Percentiles rank a stretch among this genome's conserved stretches.
Conservation (phyloP, 2,888 invertebrate species). For the Dryadula phaetusa region DNA sequence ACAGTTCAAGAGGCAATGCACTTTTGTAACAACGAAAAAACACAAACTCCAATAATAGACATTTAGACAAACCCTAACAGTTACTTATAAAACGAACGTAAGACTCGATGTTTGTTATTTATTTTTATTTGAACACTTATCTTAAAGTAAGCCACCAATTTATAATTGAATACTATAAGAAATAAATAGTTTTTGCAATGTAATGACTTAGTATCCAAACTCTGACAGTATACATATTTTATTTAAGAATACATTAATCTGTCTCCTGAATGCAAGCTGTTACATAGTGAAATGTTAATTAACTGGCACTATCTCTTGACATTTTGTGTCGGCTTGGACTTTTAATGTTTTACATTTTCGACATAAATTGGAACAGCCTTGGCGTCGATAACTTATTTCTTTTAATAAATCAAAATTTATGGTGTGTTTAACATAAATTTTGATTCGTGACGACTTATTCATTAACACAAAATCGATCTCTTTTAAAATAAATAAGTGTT, state of each 20-base stretch:
- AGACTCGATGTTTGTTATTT: neutral
- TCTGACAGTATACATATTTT: neutral
- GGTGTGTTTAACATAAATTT: too few relatives aligned
- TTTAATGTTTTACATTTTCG: conserved; percentile 27
- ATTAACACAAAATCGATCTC: neutral
- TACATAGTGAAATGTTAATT: conserved; percentile 27
- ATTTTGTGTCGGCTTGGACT: conserved; percentile 24
- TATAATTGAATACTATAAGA: neutral
- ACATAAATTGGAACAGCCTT: conserved; percentile 50
- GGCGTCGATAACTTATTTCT: conserved; percentile 50
- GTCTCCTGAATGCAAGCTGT: conserved; percentile 13
- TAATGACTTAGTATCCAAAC: neutral
- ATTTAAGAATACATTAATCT: conserved; percentile 1
- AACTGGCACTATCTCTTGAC: conserved; percentile 26
- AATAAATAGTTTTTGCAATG: neutral
- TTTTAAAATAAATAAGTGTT: neutral
- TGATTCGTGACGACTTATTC: too few relatives aligned
- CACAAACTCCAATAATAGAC: neutral
- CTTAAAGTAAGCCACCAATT: neutral
- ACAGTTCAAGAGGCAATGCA: neutral
- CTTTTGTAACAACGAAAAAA: neutral
- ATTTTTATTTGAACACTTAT: neutral
- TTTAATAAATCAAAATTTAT: conserved; percentile 48
- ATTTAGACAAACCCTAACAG: neutral
- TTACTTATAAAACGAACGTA: neutral